Base-by-base conservation (phyloP, 2,113 vertebrate species). In the Neodontobutis hainanensis region DNA sequence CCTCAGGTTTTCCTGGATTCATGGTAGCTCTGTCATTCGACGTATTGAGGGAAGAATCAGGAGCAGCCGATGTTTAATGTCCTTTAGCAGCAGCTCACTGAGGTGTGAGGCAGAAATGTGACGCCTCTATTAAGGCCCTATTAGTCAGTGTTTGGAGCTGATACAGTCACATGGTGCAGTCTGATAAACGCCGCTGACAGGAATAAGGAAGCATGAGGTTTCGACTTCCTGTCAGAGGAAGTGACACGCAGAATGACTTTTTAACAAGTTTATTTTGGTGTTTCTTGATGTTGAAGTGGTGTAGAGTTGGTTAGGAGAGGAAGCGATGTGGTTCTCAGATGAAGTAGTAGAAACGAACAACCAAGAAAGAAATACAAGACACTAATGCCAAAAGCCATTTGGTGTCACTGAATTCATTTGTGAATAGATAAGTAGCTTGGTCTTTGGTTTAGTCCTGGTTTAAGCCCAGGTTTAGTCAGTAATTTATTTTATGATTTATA, bases 201-300 rank as follows among this genome's bases (percentile, higher is more conserved):
- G 47, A 77, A 77, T 36, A 70, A 73, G 78, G 80, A 85, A 85
- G 80, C 58, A 0, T 3, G 11, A 65, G 5, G 45, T 59, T 70
- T 76, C 34, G 8, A 1, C 40, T 76, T 78, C 59, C 60, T 52
- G 45, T 61, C 46, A 46, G 5, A 75, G 75, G 72, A 71, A 77
- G 61, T 51, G 66, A 63, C 55, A 10, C 46, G 0, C 11, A 36
- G 36, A 61, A 1, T 58, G 36, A 44, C 63, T 61, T 61, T 10
- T 53, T 4, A 4, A 2, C 14, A n/a, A 7, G 73, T 65, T 65
- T 44, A 60, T 72, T 61, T 70, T 5, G 9, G 66, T 58, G 36
- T 34, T 40, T 15, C 5, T 75, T 65, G 50, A 0, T 36, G 16
- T 40, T 52, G 27, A 19, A 34, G 44, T 9, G 45, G 2, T 15